phyloP scores from a whole-genome alignment of 2,888 invertebrate genomes.

The Orthonychiurus folsomi region DNA sequence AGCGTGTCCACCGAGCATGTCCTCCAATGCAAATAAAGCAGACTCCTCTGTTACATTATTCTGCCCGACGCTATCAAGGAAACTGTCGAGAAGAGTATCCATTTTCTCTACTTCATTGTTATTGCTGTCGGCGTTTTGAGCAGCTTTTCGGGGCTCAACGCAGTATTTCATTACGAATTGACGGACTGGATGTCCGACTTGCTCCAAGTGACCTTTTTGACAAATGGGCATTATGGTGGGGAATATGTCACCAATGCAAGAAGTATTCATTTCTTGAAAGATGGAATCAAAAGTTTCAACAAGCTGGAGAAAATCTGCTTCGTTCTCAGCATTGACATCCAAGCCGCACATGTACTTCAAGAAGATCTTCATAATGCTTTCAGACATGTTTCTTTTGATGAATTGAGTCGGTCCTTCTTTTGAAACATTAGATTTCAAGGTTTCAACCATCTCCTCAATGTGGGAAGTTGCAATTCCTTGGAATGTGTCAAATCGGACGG shows the following conservation, averaged over 20 bases:
- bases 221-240: slow-evolving; percentile 73
- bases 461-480: slow-evolving; percentile 38
- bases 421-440: slow-evolving; percentile 18
- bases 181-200: slow-evolving; percentile 58
- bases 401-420: background rate
- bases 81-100: slow-evolving; percentile 53
- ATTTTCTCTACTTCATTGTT: slow-evolving; percentile 15
- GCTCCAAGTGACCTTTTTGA: slow-evolving; percentile 56
- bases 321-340: slow-evolving; percentile 58
- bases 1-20: slow-evolving; percentile 78
- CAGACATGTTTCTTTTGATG: slow-evolving; percentile 53
- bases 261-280: slow-evolving; percentile 84
- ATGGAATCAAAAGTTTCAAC: slow-evolving; percentile 71
- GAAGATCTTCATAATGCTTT: slow-evolving; percentile 74
- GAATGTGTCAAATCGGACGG: slow-evolving; percentile 38
- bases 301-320: slow-evolving; percentile 57
- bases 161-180: slow-evolving; percentile 64
- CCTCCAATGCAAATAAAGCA: slow-evolving; percentile 49
- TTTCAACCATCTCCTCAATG: slow-evolving; percentile 29
- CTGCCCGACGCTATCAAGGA: slow-evolving; percentile 51
- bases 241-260: slow-evolving; percentile 74
- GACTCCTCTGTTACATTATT: slow-evolving; percentile 28
- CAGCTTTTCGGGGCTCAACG: slow-evolving; percentile 46
- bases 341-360: slow-evolving; percentile 73
- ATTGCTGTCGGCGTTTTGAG: slow-evolving; percentile 30